Evolutionary conservation across 2,797 vertebrate species (phyloP).

Genomic region (Brotula barbata): DNA sequence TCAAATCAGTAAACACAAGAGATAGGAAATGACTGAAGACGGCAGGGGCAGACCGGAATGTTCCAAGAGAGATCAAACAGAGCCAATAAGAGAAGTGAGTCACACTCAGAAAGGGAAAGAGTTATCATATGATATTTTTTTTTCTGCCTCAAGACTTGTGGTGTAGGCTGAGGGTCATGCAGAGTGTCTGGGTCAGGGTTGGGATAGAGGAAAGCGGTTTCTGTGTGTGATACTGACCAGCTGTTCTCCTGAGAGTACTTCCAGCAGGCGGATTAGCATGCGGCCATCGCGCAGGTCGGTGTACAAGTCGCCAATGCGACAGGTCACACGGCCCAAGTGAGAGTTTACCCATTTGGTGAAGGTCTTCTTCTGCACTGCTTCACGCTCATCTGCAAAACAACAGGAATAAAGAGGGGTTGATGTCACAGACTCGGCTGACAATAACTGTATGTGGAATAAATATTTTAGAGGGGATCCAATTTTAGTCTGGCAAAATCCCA

Average conservation of each 20-base stretch:
- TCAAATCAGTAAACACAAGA: constrained; percentile 1
- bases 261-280: constrained; percentile 91
- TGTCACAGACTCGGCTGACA: constrained; percentile 3
- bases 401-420: constrained; percentile 6
- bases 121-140: constrained; percentile 19
- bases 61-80: constrained; percentile 20
- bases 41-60: background rate
- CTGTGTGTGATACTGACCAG: constrained; percentile 82
- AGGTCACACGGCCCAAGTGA: constrained; percentile 89
- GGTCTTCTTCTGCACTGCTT: constrained; percentile 96
- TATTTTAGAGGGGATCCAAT: constrained; percentile 18
- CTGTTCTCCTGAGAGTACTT: constrained; percentile 92
- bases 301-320: constrained; percentile 92
- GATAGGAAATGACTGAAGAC: constrained; percentile 10
- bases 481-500: constrained; percentile 1
- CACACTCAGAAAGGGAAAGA: constrained; percentile 19
- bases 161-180: constrained; percentile 30
- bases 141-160: constrained; percentile 18
- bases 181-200: constrained; percentile 27
- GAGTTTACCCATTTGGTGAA: constrained; percentile 99
- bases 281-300: constrained; percentile 91
- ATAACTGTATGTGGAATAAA: background rate
- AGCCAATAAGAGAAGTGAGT: constrained; percentile 10
- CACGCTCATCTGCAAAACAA: constrained; percentile 85
- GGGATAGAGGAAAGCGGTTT: constrained; percentile 17